Evolutionary conservation across 2,888 invertebrate genomes (phyloP), one percentile per base, ranked within the genome.

Genomic region (Noctua janthina): DNA sequence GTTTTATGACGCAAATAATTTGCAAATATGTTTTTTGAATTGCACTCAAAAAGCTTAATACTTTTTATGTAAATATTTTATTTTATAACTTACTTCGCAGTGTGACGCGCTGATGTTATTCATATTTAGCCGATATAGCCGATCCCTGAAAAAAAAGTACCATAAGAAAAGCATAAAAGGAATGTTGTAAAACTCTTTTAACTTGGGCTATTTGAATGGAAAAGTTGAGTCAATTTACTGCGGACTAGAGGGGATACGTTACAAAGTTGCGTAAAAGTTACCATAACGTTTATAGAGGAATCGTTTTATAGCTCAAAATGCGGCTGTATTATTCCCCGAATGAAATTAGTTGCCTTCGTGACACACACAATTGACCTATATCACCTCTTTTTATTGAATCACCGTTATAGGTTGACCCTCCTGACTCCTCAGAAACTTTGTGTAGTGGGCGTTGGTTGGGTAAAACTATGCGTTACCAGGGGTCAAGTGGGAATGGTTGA

Each of bases 51-150:
- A 84, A 66, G 7, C 6, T 11, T 39, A 17, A 67, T 23, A 56
- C 23, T 69, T 79, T 62, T 1, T 59, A 70, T 62, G 35, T 29
- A 29, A 54, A 74, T 67, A 23, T 67, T 80, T 29, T 75, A 67
- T 77, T 82, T 83, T 82, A 82, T 76, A 88, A 94, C 96, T 95
- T 93, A 97, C 98, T 97, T 98, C 98, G 95, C 98, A 98, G 94
- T 98, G 98, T 87, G 98, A 98, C 93, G 98, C 98, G 95, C 98
- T 98, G 95, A 99, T 98, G 96, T 98, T 98, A 97, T 98, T 98
- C 95, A 98, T 97, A 95, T 98, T 98, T 92, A 98, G 97, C 93
- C 98, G 97, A 96, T 98, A 98, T 90, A 98, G 97, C 92, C 98
- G 98, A 95, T 98, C 98, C 98, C 98, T 98, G 98, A 71, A 98